phyloP scores from a whole-genome alignment of 2,797 vertebrate genomes.

The Hemibagrus guttatus region DNA sequence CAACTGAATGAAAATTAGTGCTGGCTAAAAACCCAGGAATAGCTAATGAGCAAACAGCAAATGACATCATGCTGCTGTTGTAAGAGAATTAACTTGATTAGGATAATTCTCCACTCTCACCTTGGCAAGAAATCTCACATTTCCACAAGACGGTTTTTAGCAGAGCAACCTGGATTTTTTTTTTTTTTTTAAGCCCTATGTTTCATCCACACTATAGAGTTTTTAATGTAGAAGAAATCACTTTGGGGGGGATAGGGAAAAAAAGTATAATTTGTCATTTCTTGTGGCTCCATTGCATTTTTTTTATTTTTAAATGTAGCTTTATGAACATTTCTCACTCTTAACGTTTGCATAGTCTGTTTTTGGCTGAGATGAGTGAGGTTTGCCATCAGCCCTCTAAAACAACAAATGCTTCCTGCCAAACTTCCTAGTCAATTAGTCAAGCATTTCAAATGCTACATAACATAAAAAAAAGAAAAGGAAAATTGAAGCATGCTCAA shows the following conservation, averaged over 20 bases:
- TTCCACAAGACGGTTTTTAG: slow-evolving; percentile 61
- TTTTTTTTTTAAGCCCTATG: slow-evolving; percentile 6
- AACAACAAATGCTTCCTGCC: slow-evolving; percentile 72
- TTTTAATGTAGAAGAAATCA: slow-evolving; percentile 64
- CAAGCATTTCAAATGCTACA: slow-evolving; percentile 73
- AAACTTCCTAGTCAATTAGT: slow-evolving; percentile 78
- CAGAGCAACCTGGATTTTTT: slow-evolving; percentile 51
- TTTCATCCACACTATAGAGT: slow-evolving; percentile 30
- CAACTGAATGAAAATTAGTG: slow-evolving; percentile 66
- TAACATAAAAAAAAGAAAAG: slow-evolving; percentile 73
- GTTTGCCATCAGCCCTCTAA: slow-evolving; percentile 70
- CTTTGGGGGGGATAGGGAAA: slow-evolving; percentile 58
- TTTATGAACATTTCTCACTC: slow-evolving; percentile 54
- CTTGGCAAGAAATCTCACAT: slow-evolving; percentile 60
- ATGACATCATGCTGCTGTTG: slow-evolving; percentile 72
- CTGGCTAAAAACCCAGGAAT: slow-evolving; percentile 68
- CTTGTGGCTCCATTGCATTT: slow-evolving; percentile 59
- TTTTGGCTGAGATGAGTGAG: slow-evolving; percentile 66
- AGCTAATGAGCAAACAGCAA: slow-evolving; percentile 72
- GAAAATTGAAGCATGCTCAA: slow-evolving; percentile 61
- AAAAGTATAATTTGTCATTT: slow-evolving; percentile 59
- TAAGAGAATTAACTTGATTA: slow-evolving; percentile 75
- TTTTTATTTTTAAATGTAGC: slow-evolving; percentile 13
- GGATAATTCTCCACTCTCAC: slow-evolving; percentile 69
- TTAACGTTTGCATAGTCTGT: slow-evolving; percentile 66